These are phyloP conservation scores for Diarsia rubi DNA, from an alignment of 2,888 invertebrate genomes.

Conservation along the genomic window DNA sequence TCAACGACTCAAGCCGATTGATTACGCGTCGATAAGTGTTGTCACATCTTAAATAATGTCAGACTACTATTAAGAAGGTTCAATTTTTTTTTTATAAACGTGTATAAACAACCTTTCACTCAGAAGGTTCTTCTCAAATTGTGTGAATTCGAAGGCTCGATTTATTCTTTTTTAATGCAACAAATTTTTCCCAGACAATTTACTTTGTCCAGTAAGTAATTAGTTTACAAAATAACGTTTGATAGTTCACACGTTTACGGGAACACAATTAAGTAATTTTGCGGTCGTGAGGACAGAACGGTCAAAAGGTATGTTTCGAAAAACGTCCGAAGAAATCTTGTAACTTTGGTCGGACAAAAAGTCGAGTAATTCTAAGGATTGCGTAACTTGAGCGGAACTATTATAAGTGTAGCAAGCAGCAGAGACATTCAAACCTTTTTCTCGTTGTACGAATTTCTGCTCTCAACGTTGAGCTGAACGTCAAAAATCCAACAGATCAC, in stretches of 20 bases:
- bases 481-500: not conserved
- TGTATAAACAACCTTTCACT: not conserved
- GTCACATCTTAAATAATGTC: too few relatives aligned
- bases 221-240: conserved; percentile 56
- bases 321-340: conserved; percentile 27
- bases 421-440: conserved; percentile 17
- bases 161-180: conserved; percentile 40
- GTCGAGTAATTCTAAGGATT: conserved; percentile 27
- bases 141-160: conserved; percentile 34
- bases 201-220: conserved; percentile 47
- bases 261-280: conserved; percentile 62
- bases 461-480: not conserved
- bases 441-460: not conserved
- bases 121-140: conserved; percentile 28
- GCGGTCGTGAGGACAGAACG: conserved; percentile 52
- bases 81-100: too few relatives aligned
- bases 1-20: not conserved
- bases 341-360: conserved; percentile 40
- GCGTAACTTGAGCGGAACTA: conserved; percentile 40
- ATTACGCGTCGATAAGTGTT: not conserved
- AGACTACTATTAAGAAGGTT: too few relatives aligned
- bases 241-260: conserved; percentile 54
- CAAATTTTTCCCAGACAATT: conserved; percentile 52
- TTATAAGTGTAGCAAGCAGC: conserved; percentile 37
- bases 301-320: conserved; percentile 45